phyloP scores from a whole-genome alignment of 2,113 vertebrate genomes.

The Urocolius indicus region DNA sequence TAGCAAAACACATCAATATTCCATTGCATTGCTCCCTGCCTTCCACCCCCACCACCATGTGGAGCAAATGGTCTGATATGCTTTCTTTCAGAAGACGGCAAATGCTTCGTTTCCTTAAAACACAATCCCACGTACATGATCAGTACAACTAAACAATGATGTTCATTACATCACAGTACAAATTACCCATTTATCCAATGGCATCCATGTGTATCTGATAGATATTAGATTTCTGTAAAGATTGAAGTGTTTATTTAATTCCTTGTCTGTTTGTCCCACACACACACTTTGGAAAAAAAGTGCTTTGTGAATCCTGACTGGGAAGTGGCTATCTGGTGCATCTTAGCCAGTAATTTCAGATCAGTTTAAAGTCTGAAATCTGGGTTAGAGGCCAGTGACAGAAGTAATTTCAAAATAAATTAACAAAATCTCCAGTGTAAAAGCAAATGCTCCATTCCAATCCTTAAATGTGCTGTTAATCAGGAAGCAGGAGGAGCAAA shows the following conservation, averaged over 20 bases:
- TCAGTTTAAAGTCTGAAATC: neutral
- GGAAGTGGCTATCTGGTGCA: neutral
- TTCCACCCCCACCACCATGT: neutral
- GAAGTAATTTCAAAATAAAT: conserved; percentile 26
- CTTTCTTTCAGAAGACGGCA: neutral
- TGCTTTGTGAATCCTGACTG: neutral
- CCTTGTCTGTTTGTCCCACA: neutral
- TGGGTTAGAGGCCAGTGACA: neutral
- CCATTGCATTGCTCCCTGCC: neutral
- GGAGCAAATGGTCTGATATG: neutral
- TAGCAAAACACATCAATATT: conserved; percentile 19
- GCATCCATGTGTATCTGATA: neutral
- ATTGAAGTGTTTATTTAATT: neutral
- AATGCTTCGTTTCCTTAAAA: conserved; percentile 10
- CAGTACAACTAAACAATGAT: neutral
- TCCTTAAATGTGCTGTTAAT: conserved; percentile 38
- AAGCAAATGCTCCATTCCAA: conserved; percentile 22
- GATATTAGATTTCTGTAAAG: neutral
- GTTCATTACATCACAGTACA: neutral
- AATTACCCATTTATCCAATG: neutral
- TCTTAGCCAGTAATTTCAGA: neutral
- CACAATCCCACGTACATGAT: fast-evolving
- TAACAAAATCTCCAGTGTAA: neutral
- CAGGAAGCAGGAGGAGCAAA: conserved; percentile 32
- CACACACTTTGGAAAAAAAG: neutral